These are phyloP conservation scores for Eira barbara DNA, from an alignment of 2,113 vertebrate species.

Conservation along the genomic window DNA sequence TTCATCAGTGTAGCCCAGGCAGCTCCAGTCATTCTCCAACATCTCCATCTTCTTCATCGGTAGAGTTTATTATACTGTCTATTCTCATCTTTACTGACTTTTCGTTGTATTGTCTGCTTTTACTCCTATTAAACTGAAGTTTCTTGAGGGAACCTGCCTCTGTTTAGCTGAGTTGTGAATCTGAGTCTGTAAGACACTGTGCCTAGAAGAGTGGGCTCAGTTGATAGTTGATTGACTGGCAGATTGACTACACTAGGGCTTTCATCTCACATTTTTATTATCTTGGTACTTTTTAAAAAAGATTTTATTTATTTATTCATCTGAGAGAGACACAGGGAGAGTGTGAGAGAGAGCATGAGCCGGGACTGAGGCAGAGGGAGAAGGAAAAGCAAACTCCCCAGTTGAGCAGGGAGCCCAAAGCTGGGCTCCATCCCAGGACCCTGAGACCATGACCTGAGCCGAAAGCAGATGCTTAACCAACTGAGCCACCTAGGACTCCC, in stretches of 20 bases:
- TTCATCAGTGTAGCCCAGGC: neutral
- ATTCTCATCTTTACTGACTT: neutral
- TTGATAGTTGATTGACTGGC: neutral
- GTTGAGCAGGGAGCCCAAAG: neutral
- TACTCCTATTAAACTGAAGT: neutral
- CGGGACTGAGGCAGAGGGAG: neutral
- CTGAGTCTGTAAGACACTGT: neutral
- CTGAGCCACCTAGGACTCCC: neutral
- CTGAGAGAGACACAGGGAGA: neutral
- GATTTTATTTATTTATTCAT: neutral
- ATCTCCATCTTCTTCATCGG: neutral
- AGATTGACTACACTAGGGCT: neutral
- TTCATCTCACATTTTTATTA: neutral
- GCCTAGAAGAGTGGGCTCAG: neutral
- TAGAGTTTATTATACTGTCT: neutral
- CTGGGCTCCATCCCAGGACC: neutral
- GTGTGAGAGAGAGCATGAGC: neutral
- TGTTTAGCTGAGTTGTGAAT: neutral
- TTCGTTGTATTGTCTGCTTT: neutral
- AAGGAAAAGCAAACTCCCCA: neutral
- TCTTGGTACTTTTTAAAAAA: neutral
- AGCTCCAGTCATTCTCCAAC: neutral
- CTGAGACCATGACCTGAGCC: neutral
- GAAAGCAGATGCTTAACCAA: neutral
- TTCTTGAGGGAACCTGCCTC: neutral